Conservation (phyloP, 2,888 invertebrate genomes). For the Diarsia brunnea region DNA sequence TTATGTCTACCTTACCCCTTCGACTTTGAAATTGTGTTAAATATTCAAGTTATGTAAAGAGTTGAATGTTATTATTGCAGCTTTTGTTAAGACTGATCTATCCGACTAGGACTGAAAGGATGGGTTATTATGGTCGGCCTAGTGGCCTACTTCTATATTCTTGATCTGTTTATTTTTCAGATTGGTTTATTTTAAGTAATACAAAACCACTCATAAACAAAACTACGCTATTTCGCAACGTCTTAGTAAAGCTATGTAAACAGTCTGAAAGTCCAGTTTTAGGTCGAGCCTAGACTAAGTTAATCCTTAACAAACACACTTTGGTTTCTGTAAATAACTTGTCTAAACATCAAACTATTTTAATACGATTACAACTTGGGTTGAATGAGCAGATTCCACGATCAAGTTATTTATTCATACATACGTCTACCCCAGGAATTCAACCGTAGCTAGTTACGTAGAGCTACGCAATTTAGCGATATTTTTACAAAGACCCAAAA, state of each 20-base stretch:
- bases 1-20: slow-evolving; percentile 1
- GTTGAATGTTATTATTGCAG: neutral
- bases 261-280: neutral
- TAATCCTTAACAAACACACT: slow-evolving; percentile 15
- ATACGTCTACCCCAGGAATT: neutral
- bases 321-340: slow-evolving; percentile 11
- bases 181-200: neutral
- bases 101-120: neutral
- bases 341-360: neutral
- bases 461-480: neutral
- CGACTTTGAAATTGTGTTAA: slow-evolving; percentile 18
- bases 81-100: neutral
- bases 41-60: slow-evolving; percentile 7
- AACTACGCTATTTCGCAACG: neutral
- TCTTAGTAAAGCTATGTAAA: neutral
- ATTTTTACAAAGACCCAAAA: neutral
- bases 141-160: neutral
- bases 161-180: neutral
- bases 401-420: neutral
- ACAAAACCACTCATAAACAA: neutral
- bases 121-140: neutral
- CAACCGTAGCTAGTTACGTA: neutral
- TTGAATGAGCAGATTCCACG: neutral
- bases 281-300: slow-evolving; percentile 12
- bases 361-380: slow-evolving; percentile 9